phyloP scores from a whole-genome alignment of 2,888 invertebrate species.

The Ophion obscuratus region DNA sequence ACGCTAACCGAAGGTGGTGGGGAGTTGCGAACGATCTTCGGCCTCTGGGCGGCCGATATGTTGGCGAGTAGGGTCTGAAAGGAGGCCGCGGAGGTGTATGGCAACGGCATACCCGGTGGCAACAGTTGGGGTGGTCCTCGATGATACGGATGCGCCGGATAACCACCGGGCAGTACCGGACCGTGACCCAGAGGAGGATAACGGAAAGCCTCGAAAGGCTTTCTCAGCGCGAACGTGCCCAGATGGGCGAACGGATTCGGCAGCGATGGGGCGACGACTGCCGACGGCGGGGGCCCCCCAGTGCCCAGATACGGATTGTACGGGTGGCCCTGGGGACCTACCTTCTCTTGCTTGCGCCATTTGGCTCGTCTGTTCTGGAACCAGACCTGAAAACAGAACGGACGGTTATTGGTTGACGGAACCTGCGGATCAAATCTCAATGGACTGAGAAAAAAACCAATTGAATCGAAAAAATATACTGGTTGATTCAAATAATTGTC shows the following conservation, averaged over 20 bases:
- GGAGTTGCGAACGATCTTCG: conserved; percentile 83
- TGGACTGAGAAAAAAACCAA: too few relatives aligned
- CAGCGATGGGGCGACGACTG: conserved; percentile 90
- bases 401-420: not conserved
- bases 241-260: conserved; percentile 93
- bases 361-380: conserved; percentile 96
- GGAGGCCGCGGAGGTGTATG: conserved; percentile 86
- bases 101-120: conserved; percentile 85
- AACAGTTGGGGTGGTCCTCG: conserved; percentile 88
- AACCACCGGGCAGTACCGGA: conserved; percentile 87
- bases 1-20: conserved; percentile 83
- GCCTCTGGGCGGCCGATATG: conserved; percentile 88
- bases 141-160: conserved; percentile 86
- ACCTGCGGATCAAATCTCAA: not conserved
- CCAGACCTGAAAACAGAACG: conserved; percentile 91
- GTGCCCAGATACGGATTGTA: conserved; percentile 93
- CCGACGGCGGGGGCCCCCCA: conserved; percentile 87
- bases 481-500: too few relatives aligned
- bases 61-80: conserved; percentile 95
- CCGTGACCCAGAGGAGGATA: conserved; percentile 86
- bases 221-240: conserved; percentile 88
- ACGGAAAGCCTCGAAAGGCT: conserved; percentile 89
- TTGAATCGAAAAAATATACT: too few relatives aligned
- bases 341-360: conserved; percentile 97
- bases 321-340: conserved; percentile 95